Conservation (phyloP, 1,140 invertebrate species). For the Heterodera schachtii region DNA sequence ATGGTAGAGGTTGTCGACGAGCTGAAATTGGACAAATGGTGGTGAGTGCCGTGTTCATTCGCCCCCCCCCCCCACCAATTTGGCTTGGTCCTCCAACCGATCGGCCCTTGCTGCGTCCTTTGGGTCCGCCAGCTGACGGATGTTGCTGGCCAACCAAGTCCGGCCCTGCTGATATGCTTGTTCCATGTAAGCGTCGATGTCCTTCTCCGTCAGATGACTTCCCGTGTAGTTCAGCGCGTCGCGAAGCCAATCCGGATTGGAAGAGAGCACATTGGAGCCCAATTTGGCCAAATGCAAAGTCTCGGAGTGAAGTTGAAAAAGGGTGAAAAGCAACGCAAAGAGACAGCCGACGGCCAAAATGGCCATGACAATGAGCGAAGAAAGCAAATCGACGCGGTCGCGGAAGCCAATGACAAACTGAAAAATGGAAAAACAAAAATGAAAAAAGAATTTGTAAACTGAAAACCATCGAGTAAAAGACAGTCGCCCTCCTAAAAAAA, state of each 20-base stretch:
- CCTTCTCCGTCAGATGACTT: constrained; percentile 56
- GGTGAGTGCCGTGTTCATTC: constrained; percentile 14
- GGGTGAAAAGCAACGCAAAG: constrained; percentile 66
- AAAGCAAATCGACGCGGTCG: constrained; percentile 68
- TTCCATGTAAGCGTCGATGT: constrained; percentile 63
- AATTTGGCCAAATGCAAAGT: constrained; percentile 87
- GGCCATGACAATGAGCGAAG: constrained; percentile 69
- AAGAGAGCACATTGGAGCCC: constrained; percentile 78
- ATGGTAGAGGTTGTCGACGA: constrained; percentile 89
- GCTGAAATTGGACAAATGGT: constrained; percentile 34
- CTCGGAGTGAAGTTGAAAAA: constrained; percentile 84
- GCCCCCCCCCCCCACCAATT: constrained; percentile 71
- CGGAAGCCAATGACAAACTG: constrained; percentile 68
- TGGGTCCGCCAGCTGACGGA: constrained; percentile 78
- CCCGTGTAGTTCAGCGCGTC: constrained; percentile 63
- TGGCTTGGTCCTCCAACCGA: constrained; percentile 83
- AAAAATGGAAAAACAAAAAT: constrained; percentile 27
- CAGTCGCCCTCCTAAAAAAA: not conserved
- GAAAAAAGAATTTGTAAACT: no score
- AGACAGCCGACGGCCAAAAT: constrained; percentile 67
- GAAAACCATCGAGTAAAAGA: no score
- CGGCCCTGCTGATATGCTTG: constrained; percentile 63
- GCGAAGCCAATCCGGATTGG: constrained; percentile 62
- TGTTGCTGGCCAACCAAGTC: constrained; percentile 69
- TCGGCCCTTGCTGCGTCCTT: constrained; percentile 80